Base-by-base conservation (phyloP, 2,113 vertebrate genomes). In the Elaphurus davidianus region DNA sequence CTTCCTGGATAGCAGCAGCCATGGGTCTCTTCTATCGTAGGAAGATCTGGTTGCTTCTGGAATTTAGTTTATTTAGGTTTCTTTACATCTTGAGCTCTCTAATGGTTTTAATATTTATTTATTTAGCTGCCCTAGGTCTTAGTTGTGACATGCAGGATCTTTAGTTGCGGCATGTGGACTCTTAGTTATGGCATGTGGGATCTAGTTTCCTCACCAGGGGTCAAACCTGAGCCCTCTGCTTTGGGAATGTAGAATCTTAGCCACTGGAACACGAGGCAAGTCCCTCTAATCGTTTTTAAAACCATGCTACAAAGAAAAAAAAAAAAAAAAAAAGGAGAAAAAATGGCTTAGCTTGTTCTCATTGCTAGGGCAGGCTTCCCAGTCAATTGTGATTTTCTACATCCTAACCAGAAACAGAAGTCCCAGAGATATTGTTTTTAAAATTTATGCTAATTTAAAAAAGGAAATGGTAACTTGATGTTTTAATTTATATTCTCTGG, bases 401-500 rank as follows among this genome's bases (percentile, higher is more conserved):
- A 1, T 76, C 67, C 76, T 86, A 76, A 90, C 36, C 33, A 36
- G 76, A 93, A 92, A 92, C 40, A 90, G 74, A 86, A 57, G 27
- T 27, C 85, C 33, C 25, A 74, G n/a, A 74, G 40, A 19, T 82
- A 90, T 55, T 91, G 74, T 82, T 78, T 97, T 94, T 40, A 27
- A 45, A 90, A 52, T 82, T 52, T 92, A 81, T 96, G 79, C 30
- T 95, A 57, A 91, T 76, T 88, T 95, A 62, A 60, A 6, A 36
- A 50, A 86, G 25, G 23, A 45, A 95, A 88, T 54, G 6, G 33
- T 87, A 90, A 78, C 45, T 84, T 95, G 12, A 54, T 47, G 27
- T 82, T 95, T 95, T 86, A 76, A 97, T 96, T 88, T 92, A 64
- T 86, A 94, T 89, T 78, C 47, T 88, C 36, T 91, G 92, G 43